Percentiles rank a stretch among this genome's conserved stretches.
Evolutionary conservation across 2,797 vertebrate genomes (phyloP).

Genomic region (Sciurus vulgaris): DNA sequence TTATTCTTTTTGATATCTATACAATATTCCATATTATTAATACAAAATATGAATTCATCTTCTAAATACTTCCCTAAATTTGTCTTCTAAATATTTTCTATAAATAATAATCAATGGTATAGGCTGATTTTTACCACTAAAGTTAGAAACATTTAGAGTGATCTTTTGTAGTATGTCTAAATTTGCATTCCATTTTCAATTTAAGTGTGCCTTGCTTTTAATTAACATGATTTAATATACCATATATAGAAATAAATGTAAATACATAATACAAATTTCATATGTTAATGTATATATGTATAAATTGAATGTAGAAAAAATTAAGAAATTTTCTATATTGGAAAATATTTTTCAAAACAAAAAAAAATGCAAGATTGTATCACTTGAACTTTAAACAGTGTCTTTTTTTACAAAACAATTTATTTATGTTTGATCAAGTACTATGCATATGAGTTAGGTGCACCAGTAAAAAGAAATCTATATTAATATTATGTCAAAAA

Average conservation of each 20-base stretch:
- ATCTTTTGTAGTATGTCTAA: not conserved
- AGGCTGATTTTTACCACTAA: conserved; percentile 11
- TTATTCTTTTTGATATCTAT: not conserved
- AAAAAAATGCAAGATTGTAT: not conserved
- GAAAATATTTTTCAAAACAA: conserved; percentile 38
- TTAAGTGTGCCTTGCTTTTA: not conserved
- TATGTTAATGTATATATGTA: not conserved
- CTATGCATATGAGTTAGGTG: not conserved
- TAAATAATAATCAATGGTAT: not conserved
- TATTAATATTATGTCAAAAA: conserved; percentile 28
- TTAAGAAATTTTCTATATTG: not conserved
- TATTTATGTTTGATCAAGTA: not conserved
- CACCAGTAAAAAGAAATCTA: not conserved
- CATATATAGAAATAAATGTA: too few species aligned
- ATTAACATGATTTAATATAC: conserved; percentile 1
- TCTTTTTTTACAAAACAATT: not conserved
- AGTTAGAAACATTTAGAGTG: conserved; percentile 54
- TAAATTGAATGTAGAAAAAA: not conserved
- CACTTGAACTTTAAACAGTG: not conserved
- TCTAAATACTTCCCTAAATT: not conserved
- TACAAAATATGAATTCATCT: not conserved
- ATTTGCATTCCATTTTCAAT: not conserved
- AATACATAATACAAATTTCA: not conserved
- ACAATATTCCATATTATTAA: not conserved
- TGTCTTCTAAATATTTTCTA: not conserved